Conservation (phyloP, 2,888 invertebrate species). For the Pyrrhia umbra region DNA sequence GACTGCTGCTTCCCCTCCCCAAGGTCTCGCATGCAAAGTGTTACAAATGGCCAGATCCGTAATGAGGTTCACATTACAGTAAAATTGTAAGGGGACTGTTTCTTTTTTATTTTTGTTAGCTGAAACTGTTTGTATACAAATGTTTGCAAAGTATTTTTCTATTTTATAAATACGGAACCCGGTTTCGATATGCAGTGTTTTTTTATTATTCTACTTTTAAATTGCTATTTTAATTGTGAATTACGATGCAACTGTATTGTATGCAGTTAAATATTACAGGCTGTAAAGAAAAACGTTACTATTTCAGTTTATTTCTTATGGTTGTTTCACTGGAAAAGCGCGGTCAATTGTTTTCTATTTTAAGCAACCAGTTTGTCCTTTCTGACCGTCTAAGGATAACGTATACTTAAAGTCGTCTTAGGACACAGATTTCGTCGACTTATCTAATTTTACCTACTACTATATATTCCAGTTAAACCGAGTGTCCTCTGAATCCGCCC, state of each 20-base stretch:
- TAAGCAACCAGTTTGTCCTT: not conserved
- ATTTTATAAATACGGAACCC: slow-evolving; percentile 2
- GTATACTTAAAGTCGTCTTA: slow-evolving; percentile 14
- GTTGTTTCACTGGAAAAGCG: too few species aligned
- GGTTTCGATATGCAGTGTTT: not conserved
- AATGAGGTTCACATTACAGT: slow-evolving; percentile 53
- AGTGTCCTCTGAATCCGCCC: slow-evolving; percentile 7
- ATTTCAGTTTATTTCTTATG: too few species aligned
- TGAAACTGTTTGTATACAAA: slow-evolving; percentile 29
- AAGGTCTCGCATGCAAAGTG: slow-evolving; percentile 31
- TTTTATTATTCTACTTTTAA: not conserved
- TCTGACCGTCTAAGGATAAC: slow-evolving; percentile 11
- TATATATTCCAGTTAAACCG: slow-evolving; percentile 10
- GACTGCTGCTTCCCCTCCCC: slow-evolving; percentile 19
- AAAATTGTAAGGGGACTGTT: slow-evolving; percentile 27
- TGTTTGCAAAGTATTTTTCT: not conserved
- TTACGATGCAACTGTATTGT: not conserved
- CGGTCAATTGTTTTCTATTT: too few species aligned
- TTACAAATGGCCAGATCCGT: slow-evolving; percentile 48
- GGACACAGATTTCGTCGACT: slow-evolving; percentile 14
- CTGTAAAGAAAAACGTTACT: not conserved
- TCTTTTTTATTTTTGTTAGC: slow-evolving; percentile 39
- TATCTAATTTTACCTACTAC: not conserved
- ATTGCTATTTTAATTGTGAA: not conserved
- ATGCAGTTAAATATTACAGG: not conserved